Evolutionary conservation across 1,140 invertebrate genomes (phyloP).

Genomic region (Caenorhabditis latens): DNA sequence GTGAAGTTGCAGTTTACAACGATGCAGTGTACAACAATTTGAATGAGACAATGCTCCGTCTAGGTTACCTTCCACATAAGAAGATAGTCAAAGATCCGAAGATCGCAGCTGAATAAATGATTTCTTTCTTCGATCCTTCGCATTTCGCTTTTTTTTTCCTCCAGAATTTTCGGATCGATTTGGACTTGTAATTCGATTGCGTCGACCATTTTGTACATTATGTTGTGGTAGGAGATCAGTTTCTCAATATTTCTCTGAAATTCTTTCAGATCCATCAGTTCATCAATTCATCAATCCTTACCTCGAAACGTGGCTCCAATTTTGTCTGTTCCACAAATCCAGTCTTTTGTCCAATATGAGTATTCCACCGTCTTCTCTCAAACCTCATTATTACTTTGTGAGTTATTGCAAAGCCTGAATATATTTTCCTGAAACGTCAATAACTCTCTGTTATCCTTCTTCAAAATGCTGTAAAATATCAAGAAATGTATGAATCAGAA

Average conservation of each 20-base stretch:
- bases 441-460: no score
- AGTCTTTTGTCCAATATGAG: neutral
- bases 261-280: neutral
- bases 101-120: no score
- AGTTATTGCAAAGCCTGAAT: no score
- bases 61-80: neutral
- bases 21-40: neutral
- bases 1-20: neutral
- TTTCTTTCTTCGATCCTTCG: no score
- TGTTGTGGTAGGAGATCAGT: conserved; percentile 12
- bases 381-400: no score
- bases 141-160: no score
- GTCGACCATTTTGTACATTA: conserved; percentile 14
- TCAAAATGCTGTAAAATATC: no score
- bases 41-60: neutral
- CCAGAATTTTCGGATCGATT: neutral
- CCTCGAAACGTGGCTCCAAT: conserved; percentile 2
- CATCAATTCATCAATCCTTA: neutral
- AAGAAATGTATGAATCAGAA: no score
- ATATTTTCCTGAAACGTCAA: no score
- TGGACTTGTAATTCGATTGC: conserved; percentile 10
- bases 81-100: no score
- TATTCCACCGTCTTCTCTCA: neutral
- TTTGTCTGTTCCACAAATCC: neutral
- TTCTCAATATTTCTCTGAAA: conserved; percentile 34